Evolutionary conservation across 2,888 invertebrate species (phyloP), one percentile per base, ranked within the genome.

Genomic region (Phytoseiulus persimilis): DNA sequence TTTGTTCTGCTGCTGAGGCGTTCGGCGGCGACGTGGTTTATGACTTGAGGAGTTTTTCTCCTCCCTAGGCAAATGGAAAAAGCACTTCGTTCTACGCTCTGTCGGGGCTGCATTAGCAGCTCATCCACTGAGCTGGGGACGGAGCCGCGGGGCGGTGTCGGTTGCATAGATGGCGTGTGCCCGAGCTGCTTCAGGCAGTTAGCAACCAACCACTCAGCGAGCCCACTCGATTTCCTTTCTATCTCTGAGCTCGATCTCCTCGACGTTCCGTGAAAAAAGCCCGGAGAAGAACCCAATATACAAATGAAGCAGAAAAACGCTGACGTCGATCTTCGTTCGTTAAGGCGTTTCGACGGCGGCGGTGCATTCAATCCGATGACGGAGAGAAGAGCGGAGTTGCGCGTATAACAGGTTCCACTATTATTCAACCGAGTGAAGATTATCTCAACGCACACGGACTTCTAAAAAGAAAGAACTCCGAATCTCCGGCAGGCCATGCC

Each of bases 1-100:
- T 39, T 65, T 65, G 65, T 28, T 18, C 18, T 65, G 65, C 9
- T 65, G 14, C 18, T 23, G 65, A 28, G 65, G 65, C 65, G 65
- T 65, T 65, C 65, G 11, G 18, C 65, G 65, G 28, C 65, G 65
- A 65, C 18, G 65, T 65, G 65, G 9, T 65, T 65, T 65, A 65
- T 65, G 65, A 65, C 65, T 65, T 65, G 65, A 65, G 65, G 65
- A 65, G 65, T 65, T 65, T 65, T 65, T 65, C 65, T 65, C 65
- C 65, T 65, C 65, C 65, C 65, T 65, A 14, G 65, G 65, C 18
- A 65, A 65, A 65, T 65, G 65, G 65, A 65, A 23, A 28, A 65
- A 65, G 65, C 14, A 65, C 65, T 65, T 65, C 65, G 14, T 65
- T 65, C 11, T 65, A 65, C 23, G 65, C 65, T 65, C 11, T 18